Evolutionary conservation across 2,113 vertebrate genomes (phyloP).

Genomic region (Xiphorhynchus elegans): DNA sequence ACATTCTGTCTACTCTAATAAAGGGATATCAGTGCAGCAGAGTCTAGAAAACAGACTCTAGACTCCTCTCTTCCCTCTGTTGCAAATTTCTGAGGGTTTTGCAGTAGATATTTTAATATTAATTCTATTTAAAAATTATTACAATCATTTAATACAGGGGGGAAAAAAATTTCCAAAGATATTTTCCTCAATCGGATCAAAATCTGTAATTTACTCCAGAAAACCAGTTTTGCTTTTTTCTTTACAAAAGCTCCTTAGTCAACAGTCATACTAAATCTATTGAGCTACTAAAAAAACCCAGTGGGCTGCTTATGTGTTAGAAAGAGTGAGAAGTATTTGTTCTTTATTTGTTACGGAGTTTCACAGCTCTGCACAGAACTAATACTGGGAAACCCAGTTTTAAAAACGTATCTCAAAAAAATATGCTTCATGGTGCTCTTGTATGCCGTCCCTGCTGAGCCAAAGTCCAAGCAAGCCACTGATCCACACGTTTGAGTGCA

Average conservation of each 20-base stretch:
- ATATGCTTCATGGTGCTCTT: neutral
- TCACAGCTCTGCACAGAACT: neutral
- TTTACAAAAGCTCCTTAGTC: neutral
- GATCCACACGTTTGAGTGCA: neutral
- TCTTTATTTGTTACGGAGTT: neutral
- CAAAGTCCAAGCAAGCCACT: neutral
- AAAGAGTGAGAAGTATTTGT: neutral
- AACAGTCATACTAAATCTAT: rapidly evolving
- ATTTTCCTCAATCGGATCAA: neutral
- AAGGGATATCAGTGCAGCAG: neutral
- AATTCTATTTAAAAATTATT: neutral
- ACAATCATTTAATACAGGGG: neutral
- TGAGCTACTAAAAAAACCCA: neutral
- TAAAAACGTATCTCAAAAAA: neutral
- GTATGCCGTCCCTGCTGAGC: neutral
- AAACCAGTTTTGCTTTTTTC: neutral
- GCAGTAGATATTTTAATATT: neutral
- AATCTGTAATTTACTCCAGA: neutral
- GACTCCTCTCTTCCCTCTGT: rapidly evolving
- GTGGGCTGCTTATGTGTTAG: neutral
- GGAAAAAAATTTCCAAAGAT: neutral
- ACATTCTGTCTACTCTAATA: neutral
- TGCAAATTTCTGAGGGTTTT: neutral
- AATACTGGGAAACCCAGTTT: neutral
- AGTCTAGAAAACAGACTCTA: neutral